These are phyloP conservation scores for Tetramorium bicarinatum DNA, from an alignment of 2,888 invertebrate species.

Conservation along the genomic window DNA sequence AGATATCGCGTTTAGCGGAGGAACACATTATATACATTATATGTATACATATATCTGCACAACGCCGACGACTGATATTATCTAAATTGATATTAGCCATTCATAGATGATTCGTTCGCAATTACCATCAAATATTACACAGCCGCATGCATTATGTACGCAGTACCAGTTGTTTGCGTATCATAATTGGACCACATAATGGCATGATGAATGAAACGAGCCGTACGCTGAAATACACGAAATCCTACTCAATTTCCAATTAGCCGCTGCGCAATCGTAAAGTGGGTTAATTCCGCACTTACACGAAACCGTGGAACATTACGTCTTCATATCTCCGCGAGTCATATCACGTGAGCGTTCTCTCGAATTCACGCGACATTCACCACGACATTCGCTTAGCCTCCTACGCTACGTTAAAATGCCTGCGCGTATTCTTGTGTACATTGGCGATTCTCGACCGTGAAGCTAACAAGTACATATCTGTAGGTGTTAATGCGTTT, in stretches of 20 bases:
- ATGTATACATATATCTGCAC: not conserved
- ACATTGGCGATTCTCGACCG: conserved; percentile 14
- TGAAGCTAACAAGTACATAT: not conserved
- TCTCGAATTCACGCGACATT: conserved; percentile 7
- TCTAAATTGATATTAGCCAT: conserved; percentile 10
- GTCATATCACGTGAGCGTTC: conserved; percentile 16
- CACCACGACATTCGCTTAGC: not conserved
- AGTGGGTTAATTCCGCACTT: conserved; percentile 71
- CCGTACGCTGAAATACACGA: not conserved
- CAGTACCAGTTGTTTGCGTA: not conserved
- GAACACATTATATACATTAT: not conserved
- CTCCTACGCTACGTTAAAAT: conserved; percentile 17
- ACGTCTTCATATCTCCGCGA: conserved; percentile 33
- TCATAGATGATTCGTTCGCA: not conserved
- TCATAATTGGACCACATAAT: conserved; percentile 16
- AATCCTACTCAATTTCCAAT: conserved; percentile 33
- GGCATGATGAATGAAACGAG: conserved; percentile 2
- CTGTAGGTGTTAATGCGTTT: not conserved
- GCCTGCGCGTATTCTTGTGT: not conserved
- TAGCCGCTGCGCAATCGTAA: conserved; percentile 40
- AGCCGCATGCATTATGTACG: not conserved
- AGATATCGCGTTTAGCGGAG: not conserved
- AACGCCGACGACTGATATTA: not conserved
- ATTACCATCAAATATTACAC: conserved; percentile 3
- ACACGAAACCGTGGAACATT: conserved; percentile 59